Percentiles rank a stretch among this genome's conserved stretches.
These are phyloP conservation scores for Agapetus fuscipes DNA, from an alignment of 2,888 invertebrate genomes.

Conservation along the genomic window DNA sequence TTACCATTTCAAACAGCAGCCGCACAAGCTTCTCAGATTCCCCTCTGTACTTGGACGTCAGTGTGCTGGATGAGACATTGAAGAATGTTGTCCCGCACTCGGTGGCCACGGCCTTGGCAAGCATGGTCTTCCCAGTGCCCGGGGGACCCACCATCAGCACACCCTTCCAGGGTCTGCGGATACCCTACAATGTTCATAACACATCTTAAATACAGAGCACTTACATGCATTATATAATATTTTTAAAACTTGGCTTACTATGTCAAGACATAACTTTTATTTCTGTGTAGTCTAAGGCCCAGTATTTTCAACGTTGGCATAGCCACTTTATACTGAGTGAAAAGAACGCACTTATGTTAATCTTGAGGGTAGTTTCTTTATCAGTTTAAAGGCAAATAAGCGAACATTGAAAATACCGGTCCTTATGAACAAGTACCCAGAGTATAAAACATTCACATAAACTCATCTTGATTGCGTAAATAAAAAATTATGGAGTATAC, in stretches of 20 bases:
- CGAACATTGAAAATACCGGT: too few species aligned
- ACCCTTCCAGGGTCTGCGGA: conserved; percentile 93
- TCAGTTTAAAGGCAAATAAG: too few species aligned
- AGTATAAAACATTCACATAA: too few species aligned
- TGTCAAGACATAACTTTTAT: not conserved
- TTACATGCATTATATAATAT: not conserved
- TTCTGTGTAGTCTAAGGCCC: too few species aligned
- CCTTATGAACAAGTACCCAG: too few species aligned
- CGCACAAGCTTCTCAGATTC: conserved; percentile 98
- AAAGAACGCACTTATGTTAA: too few species aligned
- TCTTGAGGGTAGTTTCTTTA: too few species aligned
- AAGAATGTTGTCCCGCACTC: conserved; percentile 98
- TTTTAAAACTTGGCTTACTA: not conserved
- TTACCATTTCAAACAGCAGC: conserved; percentile 92
- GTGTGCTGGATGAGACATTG: conserved; percentile 91
- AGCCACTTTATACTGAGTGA: too few species aligned
- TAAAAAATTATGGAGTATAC: too few species aligned
- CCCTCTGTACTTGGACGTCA: conserved; percentile 98
- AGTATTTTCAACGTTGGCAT: too few species aligned
- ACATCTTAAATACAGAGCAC: too few species aligned
- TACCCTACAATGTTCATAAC: conserved; percentile 60
- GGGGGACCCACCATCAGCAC: conserved; percentile 92
- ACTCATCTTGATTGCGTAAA: too few species aligned
- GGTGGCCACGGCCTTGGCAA: conserved; percentile 96
- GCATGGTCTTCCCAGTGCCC: conserved; percentile 91